Base-by-base conservation (phyloP, 2,888 invertebrate species). In the Tetropium fuscum region DNA sequence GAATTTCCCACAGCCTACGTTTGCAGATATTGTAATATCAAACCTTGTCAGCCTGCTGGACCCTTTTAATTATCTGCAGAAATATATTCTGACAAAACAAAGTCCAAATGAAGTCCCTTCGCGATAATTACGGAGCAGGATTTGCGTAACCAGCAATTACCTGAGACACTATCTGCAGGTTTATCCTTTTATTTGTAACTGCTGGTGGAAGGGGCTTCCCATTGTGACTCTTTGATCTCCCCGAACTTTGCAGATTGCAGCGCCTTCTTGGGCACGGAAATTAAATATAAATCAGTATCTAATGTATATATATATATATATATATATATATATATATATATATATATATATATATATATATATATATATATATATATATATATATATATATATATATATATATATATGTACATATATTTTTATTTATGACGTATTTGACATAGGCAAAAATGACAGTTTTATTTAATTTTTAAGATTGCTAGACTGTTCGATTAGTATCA, bases 21-120 rank as follows among this genome's bases (percentile, higher is more conserved):
- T 47, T 20, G 1, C 3, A 47, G 47, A 47, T 47, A 47, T 34
- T 19, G 32, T 19, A 10, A 18, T 32, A 19, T 20, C 47, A 32
- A 43, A 43, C 25, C 41, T 20, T 8, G 13, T 19, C 32, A 3
- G 13, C 13, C 27, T 44, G 49, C 55, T 44, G 30, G 25, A 30
- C 44, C 20, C 43, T 44, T 48, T 51, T 49, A 54, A 55, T 49
- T 60, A 30, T 22, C 34, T 44, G 55, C 13, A 54, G 55, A 45
- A 45, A 22, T 40, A 49, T 40, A 20, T 60, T 55, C 55, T 60
- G 55, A 55, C 55, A 55, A 47, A 47, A 47, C 34, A 19, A 34
- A 47, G 47, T 47, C 47, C 13, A 13, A 20, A 47, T 19, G 11
- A 8, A 5, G 32, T 47, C 34, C 47, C 34, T 8, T 11, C 3